Evolutionary conservation across 2,888 invertebrate genomes (phyloP), one percentile per base, ranked within the genome.

Genomic region (Creontiades dilutus): DNA sequence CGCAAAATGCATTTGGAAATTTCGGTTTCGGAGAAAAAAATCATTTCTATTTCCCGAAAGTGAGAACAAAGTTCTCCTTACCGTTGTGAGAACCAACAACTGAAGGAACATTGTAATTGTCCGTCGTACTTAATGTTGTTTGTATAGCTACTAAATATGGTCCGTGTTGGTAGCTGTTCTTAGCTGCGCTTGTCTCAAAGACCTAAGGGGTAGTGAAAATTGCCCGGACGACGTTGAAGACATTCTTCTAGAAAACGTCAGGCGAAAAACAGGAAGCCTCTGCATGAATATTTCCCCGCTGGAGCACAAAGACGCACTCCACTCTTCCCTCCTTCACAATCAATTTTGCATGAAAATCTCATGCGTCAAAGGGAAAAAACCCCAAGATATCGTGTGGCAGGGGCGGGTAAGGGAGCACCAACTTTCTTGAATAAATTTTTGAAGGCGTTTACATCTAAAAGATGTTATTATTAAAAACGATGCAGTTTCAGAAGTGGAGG

Each of bases 331-430:
- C 7, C 19, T 12, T 68, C 23, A 19, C 68, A 68, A 68, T 68
- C 68, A 68, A 68, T 68, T 68, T 68, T 68, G 68, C 68, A 68
- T 68, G 68, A 68, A 68, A 68, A 68, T 68, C 68, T 68, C 23
- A 23, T 68, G 68, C 68, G 23, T 23, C 68, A 23, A 68, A 68
- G 23, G 68, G 27, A 27, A 13, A 68, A 23, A 68, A 68, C 68
- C 68, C 68, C 61, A 61, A 23, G 68, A 68, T 68, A 9, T 27
- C 23, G 68, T 68, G 23, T 68, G 68, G 68, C 2, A 23, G 23
- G 68, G 27, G 23, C 1, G 68, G 23, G 68, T n/a, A 11, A 23
- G 23, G 23, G 23, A 68, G 68, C 23, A 11, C 68, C 68, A 68
- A 68, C 23, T 68, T 68, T 68, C 68, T 68, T 68, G 68, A 19